A percentile compares a stretch with the other conserved stretches of the same genome.
Evolutionary conservation across 1,140 invertebrate genomes (phyloP).

Genomic region (Heliothis virescens): DNA sequence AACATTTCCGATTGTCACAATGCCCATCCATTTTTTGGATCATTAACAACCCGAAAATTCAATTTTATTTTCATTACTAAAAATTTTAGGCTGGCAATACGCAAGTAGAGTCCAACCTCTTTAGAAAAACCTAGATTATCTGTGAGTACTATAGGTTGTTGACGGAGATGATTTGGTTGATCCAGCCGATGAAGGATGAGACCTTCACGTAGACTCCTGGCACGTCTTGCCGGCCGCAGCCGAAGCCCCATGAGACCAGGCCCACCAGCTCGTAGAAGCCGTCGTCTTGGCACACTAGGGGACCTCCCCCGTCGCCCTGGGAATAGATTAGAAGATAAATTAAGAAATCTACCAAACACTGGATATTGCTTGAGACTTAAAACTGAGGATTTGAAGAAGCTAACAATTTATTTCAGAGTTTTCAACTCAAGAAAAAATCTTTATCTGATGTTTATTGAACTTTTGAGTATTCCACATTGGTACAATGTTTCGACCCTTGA

Average conservation of each 20-base stretch:
- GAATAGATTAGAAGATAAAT: slow-evolving; percentile 55
- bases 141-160: slow-evolving; percentile 91
- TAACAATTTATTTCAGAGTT: too few species aligned
- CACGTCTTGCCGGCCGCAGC: slow-evolving; percentile 95
- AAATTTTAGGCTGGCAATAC: neutral
- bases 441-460: too few species aligned
- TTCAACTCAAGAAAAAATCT: too few species aligned
- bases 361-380: neutral
- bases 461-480: too few species aligned
- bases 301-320: slow-evolving; percentile 96
- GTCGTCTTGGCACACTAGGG: slow-evolving; percentile 96
- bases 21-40: too few species aligned
- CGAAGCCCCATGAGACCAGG: slow-evolving; percentile 97
- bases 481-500: too few species aligned
- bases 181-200: slow-evolving; percentile 97
- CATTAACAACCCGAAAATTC: too few species aligned
- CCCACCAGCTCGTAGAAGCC: slow-evolving; percentile 97
- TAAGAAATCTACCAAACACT: neutral
- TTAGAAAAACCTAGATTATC: slow-evolving; percentile 21
- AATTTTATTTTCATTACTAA: too few species aligned
- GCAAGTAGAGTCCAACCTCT: neutral
- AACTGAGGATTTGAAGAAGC: too few species aligned
- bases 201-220: slow-evolving; percentile 98
- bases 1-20: too few species aligned
- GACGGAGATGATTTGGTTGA: slow-evolving; percentile 98